Percentiles rank a stretch among this genome's conserved stretches.
Evolutionary conservation across 1,140 invertebrate species (phyloP).

Genomic region (Gerris buenoi): DNA sequence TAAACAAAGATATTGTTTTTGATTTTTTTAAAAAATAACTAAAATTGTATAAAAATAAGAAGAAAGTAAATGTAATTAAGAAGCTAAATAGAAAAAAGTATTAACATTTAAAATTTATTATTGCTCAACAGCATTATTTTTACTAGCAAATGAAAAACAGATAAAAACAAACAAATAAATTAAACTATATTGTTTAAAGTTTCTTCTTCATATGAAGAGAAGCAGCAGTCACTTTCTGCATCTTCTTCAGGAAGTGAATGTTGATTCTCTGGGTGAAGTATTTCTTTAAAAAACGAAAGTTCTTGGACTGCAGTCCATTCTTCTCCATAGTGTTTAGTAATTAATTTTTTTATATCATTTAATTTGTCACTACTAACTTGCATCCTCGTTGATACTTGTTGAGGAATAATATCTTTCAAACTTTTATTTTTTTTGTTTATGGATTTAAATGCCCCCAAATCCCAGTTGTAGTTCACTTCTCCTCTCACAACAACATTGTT

Average conservation of each 20-base stretch:
- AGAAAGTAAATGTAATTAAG: no score
- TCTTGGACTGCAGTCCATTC: constrained; percentile 4
- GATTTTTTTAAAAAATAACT: no score
- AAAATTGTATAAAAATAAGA: no score
- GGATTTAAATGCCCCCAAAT: neutral
- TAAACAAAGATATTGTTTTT: no score
- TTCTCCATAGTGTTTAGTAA: constrained; percentile 12
- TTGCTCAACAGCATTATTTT: no score
- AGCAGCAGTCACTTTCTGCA: neutral
- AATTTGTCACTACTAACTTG: constrained; percentile 9
- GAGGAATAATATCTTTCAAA: neutral
- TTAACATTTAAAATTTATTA: no score
- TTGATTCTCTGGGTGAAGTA: neutral
- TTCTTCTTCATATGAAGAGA: neutral
- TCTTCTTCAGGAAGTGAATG: neutral
- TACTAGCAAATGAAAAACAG: no score
- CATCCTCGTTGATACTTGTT: neutral
- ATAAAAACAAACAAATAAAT: no score
- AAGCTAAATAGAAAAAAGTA: no score
- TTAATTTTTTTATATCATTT: constrained; percentile 7
- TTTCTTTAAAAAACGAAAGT: neutral
- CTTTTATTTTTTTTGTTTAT: neutral
- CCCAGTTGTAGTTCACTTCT: constrained; percentile 8
- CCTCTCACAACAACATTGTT: constrained; percentile 12
- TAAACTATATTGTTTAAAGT: neutral